Conservation (phyloP, 2,113 vertebrate species). For the Cryptomyrus ogoouensis region DNA sequence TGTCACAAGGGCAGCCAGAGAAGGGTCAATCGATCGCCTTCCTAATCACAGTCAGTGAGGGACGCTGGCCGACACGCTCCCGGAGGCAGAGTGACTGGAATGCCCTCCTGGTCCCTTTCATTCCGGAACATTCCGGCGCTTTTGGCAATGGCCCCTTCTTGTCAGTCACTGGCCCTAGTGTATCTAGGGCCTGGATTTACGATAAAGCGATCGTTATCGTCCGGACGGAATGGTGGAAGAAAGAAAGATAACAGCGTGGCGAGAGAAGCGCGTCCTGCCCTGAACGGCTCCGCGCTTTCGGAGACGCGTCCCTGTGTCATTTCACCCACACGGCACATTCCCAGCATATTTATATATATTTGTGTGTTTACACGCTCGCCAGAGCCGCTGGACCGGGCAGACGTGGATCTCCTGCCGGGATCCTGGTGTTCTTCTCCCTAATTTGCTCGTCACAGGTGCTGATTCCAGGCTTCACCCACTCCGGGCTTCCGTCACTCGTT, state of each 20-base stretch:
- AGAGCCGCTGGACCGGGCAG: neutral
- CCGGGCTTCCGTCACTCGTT: neutral
- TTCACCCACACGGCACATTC: neutral
- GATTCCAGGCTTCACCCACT: neutral
- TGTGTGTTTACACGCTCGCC: neutral
- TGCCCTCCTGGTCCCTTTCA: neutral
- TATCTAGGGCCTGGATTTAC: neutral
- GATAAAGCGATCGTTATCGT: slow-evolving; percentile 13
- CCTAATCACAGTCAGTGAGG: neutral
- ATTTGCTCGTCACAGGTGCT: neutral
- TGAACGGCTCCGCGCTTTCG: neutral
- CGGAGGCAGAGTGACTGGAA: neutral
- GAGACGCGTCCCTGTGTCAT: neutral
- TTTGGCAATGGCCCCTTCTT: neutral
- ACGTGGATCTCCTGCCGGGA: neutral
- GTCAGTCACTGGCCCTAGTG: slow-evolving; percentile 26
- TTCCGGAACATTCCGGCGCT: neutral
- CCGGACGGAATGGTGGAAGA: neutral
- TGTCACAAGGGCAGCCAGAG: neutral
- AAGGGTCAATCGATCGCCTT: neutral
- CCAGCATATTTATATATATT: neutral
- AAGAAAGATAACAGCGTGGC: neutral
- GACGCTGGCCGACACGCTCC: neutral
- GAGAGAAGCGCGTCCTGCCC: neutral
- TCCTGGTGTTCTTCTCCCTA: neutral